These are phyloP conservation scores for Diploptera punctata DNA, from an alignment of 2,888 invertebrate species.

Conservation along the genomic window DNA sequence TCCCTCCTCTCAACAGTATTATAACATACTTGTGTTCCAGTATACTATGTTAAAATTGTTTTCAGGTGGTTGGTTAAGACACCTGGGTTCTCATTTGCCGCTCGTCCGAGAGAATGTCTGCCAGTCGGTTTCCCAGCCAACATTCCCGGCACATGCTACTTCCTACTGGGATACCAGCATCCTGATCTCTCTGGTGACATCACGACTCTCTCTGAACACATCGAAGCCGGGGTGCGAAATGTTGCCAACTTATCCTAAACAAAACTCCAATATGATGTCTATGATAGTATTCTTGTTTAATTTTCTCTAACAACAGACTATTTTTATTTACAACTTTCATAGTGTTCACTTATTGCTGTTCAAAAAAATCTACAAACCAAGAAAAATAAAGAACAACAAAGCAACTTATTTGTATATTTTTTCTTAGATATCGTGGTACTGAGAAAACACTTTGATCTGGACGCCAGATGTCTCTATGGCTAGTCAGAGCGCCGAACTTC, in stretches of 20 bases:
- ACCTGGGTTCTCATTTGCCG: slow-evolving; percentile 78
- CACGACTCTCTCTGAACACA: slow-evolving; percentile 55
- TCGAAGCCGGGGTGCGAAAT: neutral
- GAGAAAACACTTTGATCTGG: too few relatives aligned
- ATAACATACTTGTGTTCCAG: too few relatives aligned
- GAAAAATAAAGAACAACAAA: too few relatives aligned
- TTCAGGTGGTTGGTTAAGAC: slow-evolving; percentile 76
- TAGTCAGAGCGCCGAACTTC: too few relatives aligned
- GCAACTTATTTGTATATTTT: too few relatives aligned
- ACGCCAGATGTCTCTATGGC: too few relatives aligned
- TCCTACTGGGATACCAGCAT: slow-evolving; percentile 80
- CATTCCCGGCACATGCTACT: slow-evolving; percentile 84
- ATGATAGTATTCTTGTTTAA: neutral
- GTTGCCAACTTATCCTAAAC: neutral
- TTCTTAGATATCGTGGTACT: too few relatives aligned
- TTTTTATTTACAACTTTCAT: neutral
- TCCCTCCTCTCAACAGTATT: too few relatives aligned
- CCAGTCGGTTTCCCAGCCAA: slow-evolving; percentile 85
- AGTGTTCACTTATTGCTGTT: neutral
- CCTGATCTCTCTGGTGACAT: slow-evolving; percentile 70
- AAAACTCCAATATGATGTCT: too few relatives aligned
- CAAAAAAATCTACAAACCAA: too few relatives aligned
- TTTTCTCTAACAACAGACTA: neutral
- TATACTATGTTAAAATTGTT: too few relatives aligned
- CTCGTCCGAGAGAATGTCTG: slow-evolving; percentile 76